Percentiles rank a stretch among this genome's conserved stretches.
phyloP scores from a whole-genome alignment of 2,888 invertebrate species.

The Norana najaformis region DNA sequence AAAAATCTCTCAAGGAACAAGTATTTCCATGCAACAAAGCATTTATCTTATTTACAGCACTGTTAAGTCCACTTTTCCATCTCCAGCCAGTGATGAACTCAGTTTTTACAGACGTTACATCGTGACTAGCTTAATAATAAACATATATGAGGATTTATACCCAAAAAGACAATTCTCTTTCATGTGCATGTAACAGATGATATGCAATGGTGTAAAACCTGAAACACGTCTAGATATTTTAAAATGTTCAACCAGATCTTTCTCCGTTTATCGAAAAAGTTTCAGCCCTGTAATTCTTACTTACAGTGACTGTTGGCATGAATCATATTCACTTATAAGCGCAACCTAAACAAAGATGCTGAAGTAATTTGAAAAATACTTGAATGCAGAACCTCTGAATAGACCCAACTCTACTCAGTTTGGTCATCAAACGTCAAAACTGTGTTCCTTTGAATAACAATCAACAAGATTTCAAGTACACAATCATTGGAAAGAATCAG shows the following conservation, averaged over 20 bases:
- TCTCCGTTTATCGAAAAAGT: not conserved
- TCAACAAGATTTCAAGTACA: not conserved
- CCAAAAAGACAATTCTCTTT: not conserved
- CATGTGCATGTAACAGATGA: constrained; percentile 3
- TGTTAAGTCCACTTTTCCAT: not conserved
- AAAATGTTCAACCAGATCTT: not conserved
- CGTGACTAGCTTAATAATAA: not conserved
- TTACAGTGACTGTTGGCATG: not conserved
- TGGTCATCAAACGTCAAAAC: not conserved
- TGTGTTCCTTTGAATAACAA: not conserved
- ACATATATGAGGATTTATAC: not conserved
- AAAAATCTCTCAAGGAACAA: not conserved
- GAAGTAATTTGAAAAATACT: not conserved
- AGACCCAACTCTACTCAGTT: not conserved
- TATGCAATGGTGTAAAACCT: not conserved
- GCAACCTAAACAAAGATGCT: not conserved
- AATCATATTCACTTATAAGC: not conserved
- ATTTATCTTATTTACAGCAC: constrained; percentile 6
- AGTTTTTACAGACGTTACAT: not conserved
- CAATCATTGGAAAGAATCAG: not conserved
- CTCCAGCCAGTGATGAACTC: not conserved
- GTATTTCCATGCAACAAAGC: not conserved
- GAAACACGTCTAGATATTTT: not conserved
- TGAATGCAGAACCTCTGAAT: not conserved
- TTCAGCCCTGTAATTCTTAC: not conserved